Evolutionary conservation across 2,888 invertebrate species (phyloP).

Genomic region (Beris morrisii): DNA sequence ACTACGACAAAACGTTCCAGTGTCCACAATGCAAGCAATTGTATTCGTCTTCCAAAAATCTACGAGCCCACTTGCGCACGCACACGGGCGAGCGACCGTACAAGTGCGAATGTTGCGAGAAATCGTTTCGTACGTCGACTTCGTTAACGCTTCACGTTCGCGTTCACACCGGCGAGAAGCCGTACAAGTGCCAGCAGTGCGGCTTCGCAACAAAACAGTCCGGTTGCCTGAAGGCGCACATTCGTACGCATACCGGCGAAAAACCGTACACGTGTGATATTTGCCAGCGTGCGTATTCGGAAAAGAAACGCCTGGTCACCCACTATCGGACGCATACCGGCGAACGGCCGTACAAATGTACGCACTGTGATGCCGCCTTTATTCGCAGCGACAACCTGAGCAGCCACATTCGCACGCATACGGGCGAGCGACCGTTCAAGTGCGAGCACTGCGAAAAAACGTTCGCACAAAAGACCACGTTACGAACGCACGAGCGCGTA

Average conservation of each 20-base stretch:
- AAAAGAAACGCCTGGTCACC: constrained; percentile 35
- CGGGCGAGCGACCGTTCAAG: constrained; percentile 35
- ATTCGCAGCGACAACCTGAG: constrained; percentile 33
- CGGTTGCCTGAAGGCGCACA: constrained; percentile 33
- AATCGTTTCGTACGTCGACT: constrained; percentile 36
- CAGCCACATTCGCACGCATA: constrained; percentile 34
- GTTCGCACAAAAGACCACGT: constrained; percentile 31
- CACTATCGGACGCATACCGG: constrained; percentile 36
- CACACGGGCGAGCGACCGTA: constrained; percentile 39
- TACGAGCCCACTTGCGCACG: constrained; percentile 35
- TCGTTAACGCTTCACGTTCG: constrained; percentile 34
- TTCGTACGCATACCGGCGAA: constrained; percentile 36
- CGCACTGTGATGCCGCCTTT: constrained; percentile 32
- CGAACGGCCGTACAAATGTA: constrained; percentile 36
- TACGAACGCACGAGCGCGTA: constrained; percentile 31
- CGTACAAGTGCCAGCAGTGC: constrained; percentile 33
- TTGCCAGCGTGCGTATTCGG: constrained; percentile 34
- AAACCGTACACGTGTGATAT: constrained; percentile 34
- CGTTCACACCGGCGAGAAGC: constrained; percentile 35
- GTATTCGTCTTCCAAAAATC: constrained; percentile 35
- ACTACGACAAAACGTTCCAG: constrained; percentile 35
- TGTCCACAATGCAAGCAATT: constrained; percentile 36
- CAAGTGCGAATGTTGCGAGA: constrained; percentile 36
- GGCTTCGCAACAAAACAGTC: constrained; percentile 35
- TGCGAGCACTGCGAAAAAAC: constrained; percentile 29